Percentiles rank a stretch among this genome's conserved stretches.
Evolutionary conservation across 2,888 invertebrate species (phyloP).

Genomic region (Schizotus pectinicornis): DNA sequence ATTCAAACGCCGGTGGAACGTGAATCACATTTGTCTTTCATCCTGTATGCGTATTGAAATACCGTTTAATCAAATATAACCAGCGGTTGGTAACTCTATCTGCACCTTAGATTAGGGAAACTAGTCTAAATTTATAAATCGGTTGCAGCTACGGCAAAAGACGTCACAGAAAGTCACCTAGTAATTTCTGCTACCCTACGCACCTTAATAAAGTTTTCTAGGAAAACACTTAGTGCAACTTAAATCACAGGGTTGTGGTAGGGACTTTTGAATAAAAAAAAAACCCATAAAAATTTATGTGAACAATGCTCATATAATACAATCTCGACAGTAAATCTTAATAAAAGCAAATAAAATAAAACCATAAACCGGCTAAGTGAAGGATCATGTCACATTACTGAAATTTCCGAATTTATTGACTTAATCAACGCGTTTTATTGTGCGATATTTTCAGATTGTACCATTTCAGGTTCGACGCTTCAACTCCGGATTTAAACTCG

Average conservation of each 20-base stretch:
- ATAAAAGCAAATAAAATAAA: slow-evolving; percentile 27
- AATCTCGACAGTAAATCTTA: slow-evolving; percentile 23
- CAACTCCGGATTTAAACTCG: no score
- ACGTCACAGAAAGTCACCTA: no score
- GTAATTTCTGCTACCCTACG: background rate
- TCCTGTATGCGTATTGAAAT: slow-evolving; percentile 17
- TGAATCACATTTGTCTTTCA: slow-evolving; percentile 32
- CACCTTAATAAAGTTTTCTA: no score
- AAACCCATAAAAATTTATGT: slow-evolving; percentile 19
- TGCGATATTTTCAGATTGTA: background rate
- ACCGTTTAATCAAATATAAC: slow-evolving; percentile 27
- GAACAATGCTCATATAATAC: slow-evolving; percentile 14
- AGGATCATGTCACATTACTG: slow-evolving; percentile 19
- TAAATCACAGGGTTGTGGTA: no score
- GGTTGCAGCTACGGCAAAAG: no score
- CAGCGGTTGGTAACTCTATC: slow-evolving; percentile 7
- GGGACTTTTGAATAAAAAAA: background rate
- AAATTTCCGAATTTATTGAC: slow-evolving; percentile 25
- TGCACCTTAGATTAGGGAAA: background rate
- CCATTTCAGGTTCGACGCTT: no score
- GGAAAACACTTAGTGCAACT: no score
- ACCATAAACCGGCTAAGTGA: slow-evolving; percentile 25
- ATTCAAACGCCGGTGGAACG: slow-evolving; percentile 24
- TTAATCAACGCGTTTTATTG: slow-evolving; percentile 24
- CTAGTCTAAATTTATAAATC: no score